Evolutionary conservation across 2,113 vertebrate genomes (phyloP), one percentile per base, ranked within the genome.

Genomic region (Nanorana parkeri): DNA sequence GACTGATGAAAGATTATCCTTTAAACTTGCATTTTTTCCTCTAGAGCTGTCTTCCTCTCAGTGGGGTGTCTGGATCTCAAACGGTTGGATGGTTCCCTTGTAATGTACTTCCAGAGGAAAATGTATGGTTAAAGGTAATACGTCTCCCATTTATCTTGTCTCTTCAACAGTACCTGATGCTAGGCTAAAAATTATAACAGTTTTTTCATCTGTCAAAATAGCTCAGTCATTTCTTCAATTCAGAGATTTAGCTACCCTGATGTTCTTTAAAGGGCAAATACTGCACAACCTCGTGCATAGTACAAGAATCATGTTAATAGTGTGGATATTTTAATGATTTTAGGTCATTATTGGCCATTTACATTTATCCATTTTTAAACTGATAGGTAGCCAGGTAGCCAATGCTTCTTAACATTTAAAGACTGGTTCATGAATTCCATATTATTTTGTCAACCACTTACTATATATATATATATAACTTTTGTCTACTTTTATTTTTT

Each of bases 101-200:
- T 55, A 76, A 60, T 10, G 5, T n/a, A 6, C 21, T 26, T 24
- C 28, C 23, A 15, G 80, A 61, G 5, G 16, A 83, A n/a, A 5
- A n/a, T 29, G 23, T 83, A 51, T 83, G 80, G 80, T 56, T 83
- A 47, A 83, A 83, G 80, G 80, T 83, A 83, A 47, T 21, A 58
- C 23, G 3, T 2, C 17, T 60, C 4, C 41, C 41, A 58, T 36
- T 15, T 63, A 24, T 63, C 21, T 63, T 15, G 24, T 21, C 21
- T 11, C 21, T 63, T 63, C 6, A 13, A 63, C 23, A 17, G 17
- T 26, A 73, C 13, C 16, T 75, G 28, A 6, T 1, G 17, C 52
- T 3, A 29, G 5, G 17, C 52, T 3, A 29, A 15, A 73, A 15
- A 56, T 29, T 73, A n/a, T 20, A n/a, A 1, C 28, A 36, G 13